Conservation (phyloP, 2,797 vertebrate species). For the Limosa lapponica region DNA sequence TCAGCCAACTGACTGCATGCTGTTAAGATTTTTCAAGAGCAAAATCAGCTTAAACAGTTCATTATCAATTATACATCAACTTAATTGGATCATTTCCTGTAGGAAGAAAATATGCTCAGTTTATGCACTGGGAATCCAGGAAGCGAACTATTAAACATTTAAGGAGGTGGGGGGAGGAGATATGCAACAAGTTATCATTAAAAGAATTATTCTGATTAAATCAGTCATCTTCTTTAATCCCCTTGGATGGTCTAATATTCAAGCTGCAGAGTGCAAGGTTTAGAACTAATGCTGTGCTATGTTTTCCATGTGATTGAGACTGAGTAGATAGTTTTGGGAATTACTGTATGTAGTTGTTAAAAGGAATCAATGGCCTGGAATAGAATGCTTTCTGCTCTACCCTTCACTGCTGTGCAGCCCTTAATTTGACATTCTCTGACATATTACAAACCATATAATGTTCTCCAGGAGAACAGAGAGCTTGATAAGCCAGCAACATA, state of each 20-base stretch:
- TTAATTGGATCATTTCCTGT: constrained; percentile 72
- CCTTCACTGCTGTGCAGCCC: constrained; percentile 54
- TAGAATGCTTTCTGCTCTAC: constrained; percentile 43
- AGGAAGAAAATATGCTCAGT: constrained; percentile 59
- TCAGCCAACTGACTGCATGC: background rate
- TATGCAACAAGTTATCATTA: constrained; percentile 58
- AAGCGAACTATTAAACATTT: constrained; percentile 59
- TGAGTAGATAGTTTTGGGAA: constrained; percentile 48
- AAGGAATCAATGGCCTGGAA: constrained; percentile 73
- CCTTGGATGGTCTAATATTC: constrained; percentile 13
- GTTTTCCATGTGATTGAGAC: constrained; percentile 52
- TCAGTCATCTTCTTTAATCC: constrained; percentile 57
- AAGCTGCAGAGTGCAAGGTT: constrained; percentile 16
- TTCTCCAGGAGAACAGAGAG: constrained; percentile 46
- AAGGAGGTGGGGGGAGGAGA: background rate
- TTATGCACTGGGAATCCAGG: constrained; percentile 58
- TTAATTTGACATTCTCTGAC: constrained; percentile 67
- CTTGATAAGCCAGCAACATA: constrained; percentile 30
- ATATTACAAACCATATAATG: constrained; percentile 60
- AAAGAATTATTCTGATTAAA: constrained; percentile 66
- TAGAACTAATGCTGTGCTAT: background rate
- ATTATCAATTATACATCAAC: constrained; percentile 64
- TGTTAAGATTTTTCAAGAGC: constrained; percentile 24
- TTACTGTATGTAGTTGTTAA: constrained; percentile 56
- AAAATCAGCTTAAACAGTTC: constrained; percentile 63